Conservation (phyloP, 2,113 vertebrate species). For the human region GRCh38 chr18:70454501-70455000, state of each 20-base stretch:
- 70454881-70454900: slow-evolving; percentile 69
- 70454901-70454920: slow-evolving; percentile 79
- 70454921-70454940: slow-evolving; percentile 50
- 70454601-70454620: neutral
- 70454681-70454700: neutral
- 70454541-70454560: neutral
- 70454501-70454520: neutral
- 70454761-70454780: neutral
- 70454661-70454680: neutral
- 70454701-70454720: neutral
- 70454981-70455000: neutral
- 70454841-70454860: accelerated
- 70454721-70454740: neutral
- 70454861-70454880: accelerated
- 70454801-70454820: accelerated
- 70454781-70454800: neutral
- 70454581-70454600: neutral
- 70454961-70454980: neutral
- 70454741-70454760: neutral
- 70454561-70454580: neutral
- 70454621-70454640: neutral
- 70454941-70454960: neutral
- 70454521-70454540: neutral
- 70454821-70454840: neutral
- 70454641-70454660: neutral